Conservation (phyloP, 1,140 invertebrate genomes). For the Drosophila dunni region DNA sequence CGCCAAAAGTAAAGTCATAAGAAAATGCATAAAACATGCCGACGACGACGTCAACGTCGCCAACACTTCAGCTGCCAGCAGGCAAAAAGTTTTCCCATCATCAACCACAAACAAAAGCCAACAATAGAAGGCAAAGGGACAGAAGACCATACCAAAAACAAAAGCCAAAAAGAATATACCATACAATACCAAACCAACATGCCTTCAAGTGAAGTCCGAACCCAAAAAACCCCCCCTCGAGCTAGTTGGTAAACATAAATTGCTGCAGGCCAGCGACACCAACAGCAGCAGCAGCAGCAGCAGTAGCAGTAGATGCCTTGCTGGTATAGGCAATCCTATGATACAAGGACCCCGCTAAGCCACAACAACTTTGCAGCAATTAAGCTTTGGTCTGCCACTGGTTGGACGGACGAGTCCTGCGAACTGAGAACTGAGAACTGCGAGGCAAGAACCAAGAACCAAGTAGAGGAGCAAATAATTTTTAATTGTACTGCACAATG, state of each 20-base stretch:
- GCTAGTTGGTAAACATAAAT: constrained; percentile 72
- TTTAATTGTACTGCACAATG: constrained; percentile 83
- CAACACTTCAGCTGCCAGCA: constrained; percentile 79
- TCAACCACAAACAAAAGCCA: constrained; percentile 81
- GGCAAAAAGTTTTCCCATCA: constrained; percentile 83
- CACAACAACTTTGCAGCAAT: constrained; percentile 82
- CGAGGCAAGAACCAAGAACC: constrained; percentile 11
- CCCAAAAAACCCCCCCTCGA: constrained; percentile 48
- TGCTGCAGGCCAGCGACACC: constrained; percentile 64
- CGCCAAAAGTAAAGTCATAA: constrained; percentile 80
- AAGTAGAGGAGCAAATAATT: constrained; percentile 71
- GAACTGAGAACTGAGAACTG: constrained; percentile 3
- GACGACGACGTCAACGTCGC: constrained; percentile 70
- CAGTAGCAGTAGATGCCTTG: constrained; percentile 15
- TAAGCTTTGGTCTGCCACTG: constrained; percentile 74
- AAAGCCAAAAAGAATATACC: constrained; percentile 28
- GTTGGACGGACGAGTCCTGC: constrained; percentile 20
- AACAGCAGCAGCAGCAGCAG: constrained; percentile 10
- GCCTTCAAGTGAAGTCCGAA: constrained; percentile 57
- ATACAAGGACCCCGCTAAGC: constrained; percentile 71
- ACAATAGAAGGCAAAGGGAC: constrained; percentile 55
- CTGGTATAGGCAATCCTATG: constrained; percentile 48
- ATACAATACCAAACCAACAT: constrained; percentile 32
- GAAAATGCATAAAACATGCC: constrained; percentile 82
- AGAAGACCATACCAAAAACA: constrained; percentile 28